Evolutionary conservation across 2,797 vertebrate species (phyloP).

Genomic region (Platyrinchus mystaceus): DNA sequence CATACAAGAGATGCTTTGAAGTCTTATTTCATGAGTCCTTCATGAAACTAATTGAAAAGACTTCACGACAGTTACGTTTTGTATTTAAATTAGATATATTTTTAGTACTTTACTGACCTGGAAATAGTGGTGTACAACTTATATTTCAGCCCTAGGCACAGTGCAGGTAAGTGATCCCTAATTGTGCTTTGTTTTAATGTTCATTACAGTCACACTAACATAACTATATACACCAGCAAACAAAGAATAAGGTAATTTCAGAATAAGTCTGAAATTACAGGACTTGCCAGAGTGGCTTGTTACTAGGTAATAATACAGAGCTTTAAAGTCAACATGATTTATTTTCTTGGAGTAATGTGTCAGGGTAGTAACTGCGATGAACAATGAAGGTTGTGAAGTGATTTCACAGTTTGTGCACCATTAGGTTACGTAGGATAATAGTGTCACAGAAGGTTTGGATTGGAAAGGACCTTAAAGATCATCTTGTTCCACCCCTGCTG

Average conservation of each 20-base stretch:
- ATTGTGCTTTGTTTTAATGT: not conserved
- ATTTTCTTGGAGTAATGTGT: not conserved
- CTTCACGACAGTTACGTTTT: not conserved
- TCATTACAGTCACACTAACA: not conserved
- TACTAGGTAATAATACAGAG: not conserved
- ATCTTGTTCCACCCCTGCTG: rapidly evolving
- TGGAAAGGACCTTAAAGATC: not conserved
- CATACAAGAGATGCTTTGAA: not conserved
- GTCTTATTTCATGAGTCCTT: not conserved
- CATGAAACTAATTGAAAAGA: not conserved
- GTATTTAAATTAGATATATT: not conserved
- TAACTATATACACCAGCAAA: not conserved
- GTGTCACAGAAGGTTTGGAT: too few species aligned
- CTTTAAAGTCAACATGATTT: not conserved
- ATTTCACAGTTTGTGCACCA: not conserved
- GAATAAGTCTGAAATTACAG: not conserved
- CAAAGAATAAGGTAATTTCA: not conserved
- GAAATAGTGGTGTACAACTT: not conserved
- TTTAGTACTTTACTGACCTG: not conserved
- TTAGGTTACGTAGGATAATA: not conserved
- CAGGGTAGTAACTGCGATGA: not conserved
- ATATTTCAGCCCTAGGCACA: not conserved
- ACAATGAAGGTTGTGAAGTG: not conserved
- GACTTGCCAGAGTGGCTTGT: not conserved
- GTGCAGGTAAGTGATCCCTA: not conserved